These are phyloP conservation scores for Lontra canadensis DNA, from an alignment of 2,113 vertebrate genomes.

Conservation along the genomic window DNA sequence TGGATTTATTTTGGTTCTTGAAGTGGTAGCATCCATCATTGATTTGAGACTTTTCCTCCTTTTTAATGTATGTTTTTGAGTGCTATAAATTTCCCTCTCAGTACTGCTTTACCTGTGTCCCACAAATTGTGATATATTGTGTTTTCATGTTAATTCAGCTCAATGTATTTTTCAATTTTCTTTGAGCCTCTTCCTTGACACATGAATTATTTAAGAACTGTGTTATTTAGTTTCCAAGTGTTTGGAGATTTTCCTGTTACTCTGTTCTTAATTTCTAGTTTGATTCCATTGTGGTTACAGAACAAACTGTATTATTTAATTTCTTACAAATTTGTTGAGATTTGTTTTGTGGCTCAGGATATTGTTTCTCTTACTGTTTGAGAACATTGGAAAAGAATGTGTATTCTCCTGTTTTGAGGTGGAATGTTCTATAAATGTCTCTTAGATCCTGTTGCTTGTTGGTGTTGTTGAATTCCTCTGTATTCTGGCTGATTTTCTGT, in stretches of 20 bases:
- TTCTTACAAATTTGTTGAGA: not conserved
- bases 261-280: constrained; percentile 10
- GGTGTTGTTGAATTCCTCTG: not conserved
- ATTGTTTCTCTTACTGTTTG: not conserved
- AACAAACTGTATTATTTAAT: not conserved
- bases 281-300: not conserved
- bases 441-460: not conserved
- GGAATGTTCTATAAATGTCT: not conserved
- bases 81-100: not conserved
- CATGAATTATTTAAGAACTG: not conserved
- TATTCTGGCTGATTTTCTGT: not conserved
- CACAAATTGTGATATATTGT: not conserved
- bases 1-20: not conserved
- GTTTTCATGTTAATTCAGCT: not conserved
- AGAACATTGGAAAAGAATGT: not conserved
- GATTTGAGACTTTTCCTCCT: not conserved
- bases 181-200: not conserved
- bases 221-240: not conserved
- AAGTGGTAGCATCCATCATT: not conserved
- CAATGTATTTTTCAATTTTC: not conserved
- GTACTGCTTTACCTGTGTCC: not conserved
- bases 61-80: not conserved
- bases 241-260: not conserved
- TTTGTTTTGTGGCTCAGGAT: not conserved
- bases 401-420: not conserved